Conservation (phyloP, 2,797 vertebrate species). For the Eulemur coronatus region DNA sequence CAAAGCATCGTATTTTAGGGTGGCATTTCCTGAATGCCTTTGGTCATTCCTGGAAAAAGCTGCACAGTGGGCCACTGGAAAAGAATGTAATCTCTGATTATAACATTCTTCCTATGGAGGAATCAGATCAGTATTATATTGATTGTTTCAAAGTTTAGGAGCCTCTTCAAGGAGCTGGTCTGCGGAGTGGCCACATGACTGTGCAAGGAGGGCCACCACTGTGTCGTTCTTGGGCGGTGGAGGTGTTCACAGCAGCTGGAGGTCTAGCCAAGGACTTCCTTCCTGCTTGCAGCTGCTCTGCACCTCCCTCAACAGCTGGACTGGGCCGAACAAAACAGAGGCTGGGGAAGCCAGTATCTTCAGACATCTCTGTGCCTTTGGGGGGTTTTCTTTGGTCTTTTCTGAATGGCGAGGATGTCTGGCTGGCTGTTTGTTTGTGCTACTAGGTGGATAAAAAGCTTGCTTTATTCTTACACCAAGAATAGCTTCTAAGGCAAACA, state of each 20-base stretch:
- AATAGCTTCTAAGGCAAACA: slow-evolving; percentile 42
- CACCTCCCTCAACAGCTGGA: background rate
- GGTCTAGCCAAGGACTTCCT: background rate
- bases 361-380: background rate
- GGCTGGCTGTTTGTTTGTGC: background rate
- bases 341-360: background rate
- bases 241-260: background rate
- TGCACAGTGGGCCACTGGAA: background rate
- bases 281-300: background rate
- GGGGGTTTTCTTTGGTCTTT: background rate
- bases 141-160: background rate
- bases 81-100: background rate
- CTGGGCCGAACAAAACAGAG: background rate
- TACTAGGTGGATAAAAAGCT: background rate
- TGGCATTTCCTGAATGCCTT: background rate
- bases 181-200: background rate
- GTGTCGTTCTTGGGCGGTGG: background rate
- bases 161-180: background rate
- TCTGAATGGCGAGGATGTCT: background rate
- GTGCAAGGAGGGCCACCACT: background rate
- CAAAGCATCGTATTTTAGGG: background rate
- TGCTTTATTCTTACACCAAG: slow-evolving; percentile 12
- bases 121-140: background rate
- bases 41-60: background rate
- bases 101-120: background rate